A percentile compares a stretch with the other conserved stretches of the same genome.
Conservation (phyloP, 2,888 invertebrate species). For the Himalopsyche tibetana region DNA sequence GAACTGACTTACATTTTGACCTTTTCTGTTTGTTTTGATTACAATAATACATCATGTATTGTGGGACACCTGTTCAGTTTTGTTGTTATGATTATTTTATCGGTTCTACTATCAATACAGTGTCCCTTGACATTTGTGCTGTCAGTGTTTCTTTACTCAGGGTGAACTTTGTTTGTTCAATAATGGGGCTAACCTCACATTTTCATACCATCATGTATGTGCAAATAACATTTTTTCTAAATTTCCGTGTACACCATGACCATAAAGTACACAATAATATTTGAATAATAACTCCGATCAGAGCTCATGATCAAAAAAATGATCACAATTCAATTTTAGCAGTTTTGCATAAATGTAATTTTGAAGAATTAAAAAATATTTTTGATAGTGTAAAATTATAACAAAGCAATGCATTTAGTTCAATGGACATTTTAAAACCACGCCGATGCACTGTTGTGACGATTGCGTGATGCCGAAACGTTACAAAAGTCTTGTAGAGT, state of each 20-base stretch:
- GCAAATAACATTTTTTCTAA: not conserved
- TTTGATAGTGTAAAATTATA: too few species aligned
- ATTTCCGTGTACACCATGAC: not conserved
- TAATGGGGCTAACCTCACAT: slow-evolving; percentile 5
- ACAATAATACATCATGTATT: not conserved
- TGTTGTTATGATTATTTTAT: not conserved
- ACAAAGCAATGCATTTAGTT: too few species aligned
- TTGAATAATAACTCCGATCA: too few species aligned
- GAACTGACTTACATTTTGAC: too few species aligned
- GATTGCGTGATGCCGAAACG: too few species aligned
- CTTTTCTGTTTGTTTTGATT: not conserved
- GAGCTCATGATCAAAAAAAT: too few species aligned
- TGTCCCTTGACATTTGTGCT: not conserved
- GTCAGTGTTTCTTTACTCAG: slow-evolving; percentile 5
- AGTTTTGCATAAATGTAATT: too few species aligned
- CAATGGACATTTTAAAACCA: too few species aligned
- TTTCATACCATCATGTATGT: not conserved
- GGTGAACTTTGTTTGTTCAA: slow-evolving; percentile 26
- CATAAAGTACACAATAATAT: not conserved
- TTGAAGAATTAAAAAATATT: too few species aligned
- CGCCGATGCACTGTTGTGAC: too few species aligned
- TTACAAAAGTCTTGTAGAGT: too few species aligned
- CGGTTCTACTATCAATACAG: not conserved
- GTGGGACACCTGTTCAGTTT: not conserved
- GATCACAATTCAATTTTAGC: too few species aligned